phyloP scores from a whole-genome alignment of 2,113 vertebrate genomes.

The Oryzias celebensis region DNA sequence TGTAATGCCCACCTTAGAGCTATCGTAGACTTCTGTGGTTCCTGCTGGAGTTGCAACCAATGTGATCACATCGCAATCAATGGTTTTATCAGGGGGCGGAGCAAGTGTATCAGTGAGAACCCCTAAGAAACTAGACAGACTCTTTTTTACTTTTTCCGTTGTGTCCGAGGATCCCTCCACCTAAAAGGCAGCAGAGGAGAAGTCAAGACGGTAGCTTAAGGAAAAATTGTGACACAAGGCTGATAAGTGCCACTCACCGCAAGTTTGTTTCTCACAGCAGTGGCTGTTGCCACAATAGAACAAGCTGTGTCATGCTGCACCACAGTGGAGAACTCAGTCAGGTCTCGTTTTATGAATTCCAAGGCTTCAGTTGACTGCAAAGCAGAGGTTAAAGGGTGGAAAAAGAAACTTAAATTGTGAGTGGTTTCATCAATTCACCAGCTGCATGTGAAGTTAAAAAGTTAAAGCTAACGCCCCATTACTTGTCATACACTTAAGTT shows the following conservation, averaged over 20 bases:
- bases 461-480: no score
- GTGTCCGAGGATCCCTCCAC: constrained; percentile 89
- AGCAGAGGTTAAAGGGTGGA: not conserved
- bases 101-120: constrained; percentile 97
- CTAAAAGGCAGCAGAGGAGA: constrained; percentile 51
- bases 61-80: constrained; percentile 96
- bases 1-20: constrained; percentile 83
- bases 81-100: constrained; percentile 94
- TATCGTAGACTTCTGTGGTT: constrained; percentile 94
- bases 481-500: no score
- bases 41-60: constrained; percentile 93
- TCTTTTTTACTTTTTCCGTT: constrained; percentile 93
- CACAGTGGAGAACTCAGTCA: constrained; percentile 93
- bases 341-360: constrained; percentile 95
- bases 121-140: constrained; percentile 92
- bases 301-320: constrained; percentile 98
- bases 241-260: constrained; percentile 73
- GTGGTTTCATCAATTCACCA: no score
- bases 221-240: not conserved
- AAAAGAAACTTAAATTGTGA: not conserved
- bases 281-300: constrained; percentile 93
- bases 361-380: constrained; percentile 91
- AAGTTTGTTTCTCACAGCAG: constrained; percentile 91
- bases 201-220: not conserved
- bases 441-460: no score